Evolutionary conservation across 1,140 invertebrate species (phyloP).

Genomic region (Diorhabda elongata): DNA sequence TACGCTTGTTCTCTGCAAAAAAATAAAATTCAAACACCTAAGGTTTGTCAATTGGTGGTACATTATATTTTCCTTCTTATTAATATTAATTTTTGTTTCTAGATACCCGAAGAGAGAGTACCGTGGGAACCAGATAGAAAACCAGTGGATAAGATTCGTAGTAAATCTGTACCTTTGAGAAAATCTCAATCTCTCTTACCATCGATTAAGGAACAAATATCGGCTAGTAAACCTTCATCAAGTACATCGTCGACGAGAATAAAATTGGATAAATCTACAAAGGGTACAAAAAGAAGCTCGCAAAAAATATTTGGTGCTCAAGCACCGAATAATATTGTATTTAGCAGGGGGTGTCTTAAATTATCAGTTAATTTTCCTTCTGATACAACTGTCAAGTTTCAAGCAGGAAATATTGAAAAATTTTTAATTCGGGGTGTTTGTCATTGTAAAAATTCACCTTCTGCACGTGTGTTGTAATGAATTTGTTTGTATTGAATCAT

Average conservation of each 20-base stretch:
- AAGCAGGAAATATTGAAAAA: conserved; percentile 30
- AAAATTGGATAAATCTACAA: neutral
- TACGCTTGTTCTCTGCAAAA: conserved; percentile 40
- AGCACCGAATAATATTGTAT: conserved; percentile 35
- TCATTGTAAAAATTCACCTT: conserved; percentile 15
- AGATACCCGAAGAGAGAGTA: conserved; percentile 48
- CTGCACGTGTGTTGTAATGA: neutral
- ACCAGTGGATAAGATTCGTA: conserved; percentile 24
- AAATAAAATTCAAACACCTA: conserved; percentile 17
- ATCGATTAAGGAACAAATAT: conserved; percentile 16
- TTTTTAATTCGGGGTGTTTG: conserved; percentile 14
- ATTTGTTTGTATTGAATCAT: neutral
- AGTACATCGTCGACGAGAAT: neutral
- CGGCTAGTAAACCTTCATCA: conserved; percentile 5
- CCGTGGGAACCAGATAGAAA: conserved; percentile 48
- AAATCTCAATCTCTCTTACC: conserved; percentile 12
- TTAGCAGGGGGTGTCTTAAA: conserved; percentile 41
- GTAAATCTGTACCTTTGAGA: conserved; percentile 32
- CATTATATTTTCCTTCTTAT: neutral
- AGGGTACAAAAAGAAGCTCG: conserved; percentile 11
- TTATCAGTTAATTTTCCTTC: conserved; percentile 45
- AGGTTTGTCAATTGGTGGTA: neutral
- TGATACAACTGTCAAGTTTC: conserved; percentile 39
- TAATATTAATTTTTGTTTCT: conserved; percentile 9
- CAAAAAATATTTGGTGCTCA: conserved; percentile 15